A percentile compares a stretch with the other conserved stretches of the same genome.
Evolutionary conservation across 1,140 invertebrate species (phyloP).

Genomic region (Tetramorium parvispinum): DNA sequence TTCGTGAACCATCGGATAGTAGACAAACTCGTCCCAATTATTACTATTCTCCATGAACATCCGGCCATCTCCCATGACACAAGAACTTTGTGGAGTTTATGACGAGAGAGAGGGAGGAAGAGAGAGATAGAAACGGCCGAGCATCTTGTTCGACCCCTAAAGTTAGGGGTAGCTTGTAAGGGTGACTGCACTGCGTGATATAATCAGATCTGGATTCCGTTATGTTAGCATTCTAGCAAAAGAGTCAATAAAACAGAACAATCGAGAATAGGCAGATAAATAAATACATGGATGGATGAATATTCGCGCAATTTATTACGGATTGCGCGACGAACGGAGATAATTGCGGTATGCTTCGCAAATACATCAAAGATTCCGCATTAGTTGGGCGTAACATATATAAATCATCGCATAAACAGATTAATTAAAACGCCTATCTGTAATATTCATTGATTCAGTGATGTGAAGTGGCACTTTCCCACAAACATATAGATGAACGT

Average conservation of each 20-base stretch:
- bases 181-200: not conserved
- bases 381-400: not conserved
- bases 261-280: not conserved
- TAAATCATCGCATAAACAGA: not conserved
- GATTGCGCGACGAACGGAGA: not conserved
- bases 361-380: not conserved
- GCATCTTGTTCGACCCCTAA: not conserved
- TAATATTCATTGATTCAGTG: not conserved
- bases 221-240: not conserved
- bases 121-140: not conserved
- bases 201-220: not conserved
- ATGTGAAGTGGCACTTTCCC: not conserved
- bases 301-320: not conserved
- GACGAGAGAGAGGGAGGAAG: not conserved
- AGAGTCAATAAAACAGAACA: not conserved
- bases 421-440: conserved; percentile 23
- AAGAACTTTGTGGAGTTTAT: not conserved
- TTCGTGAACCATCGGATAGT: conserved; percentile 13
- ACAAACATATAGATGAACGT: not conserved
- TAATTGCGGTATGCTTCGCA: not conserved
- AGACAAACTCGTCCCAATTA: conserved; percentile 25
- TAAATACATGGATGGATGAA: not conserved
- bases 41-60: conserved; percentile 36
- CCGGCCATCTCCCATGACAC: not conserved
- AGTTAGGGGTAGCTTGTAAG: not conserved